These are phyloP conservation scores for Pogonomyrmex californicus DNA, from an alignment of 1,140 invertebrate species.

Conservation along the genomic window DNA sequence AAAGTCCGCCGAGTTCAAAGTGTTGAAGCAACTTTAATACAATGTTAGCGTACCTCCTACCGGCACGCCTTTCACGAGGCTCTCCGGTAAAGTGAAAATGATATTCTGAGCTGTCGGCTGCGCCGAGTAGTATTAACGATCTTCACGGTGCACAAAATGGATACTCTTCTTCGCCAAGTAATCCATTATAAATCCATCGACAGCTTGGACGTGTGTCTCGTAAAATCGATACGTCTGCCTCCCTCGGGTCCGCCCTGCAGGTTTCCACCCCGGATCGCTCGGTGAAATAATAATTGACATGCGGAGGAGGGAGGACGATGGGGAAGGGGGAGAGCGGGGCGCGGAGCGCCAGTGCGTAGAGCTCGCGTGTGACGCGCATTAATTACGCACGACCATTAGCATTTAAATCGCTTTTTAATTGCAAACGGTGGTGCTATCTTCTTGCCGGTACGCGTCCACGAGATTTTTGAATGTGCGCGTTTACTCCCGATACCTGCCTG, in stretches of 20 bases:
- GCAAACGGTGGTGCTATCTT: constrained; percentile 70
- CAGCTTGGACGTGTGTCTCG: constrained; percentile 61
- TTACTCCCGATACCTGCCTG: constrained; percentile 45
- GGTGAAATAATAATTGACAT: constrained; percentile 74
- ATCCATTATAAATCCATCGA: constrained; percentile 74
- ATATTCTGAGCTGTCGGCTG: constrained; percentile 58
- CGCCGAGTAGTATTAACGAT: constrained; percentile 74
- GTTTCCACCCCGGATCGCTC: constrained; percentile 55
- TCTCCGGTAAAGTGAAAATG: constrained; percentile 64
- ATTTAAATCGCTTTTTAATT: constrained; percentile 83
- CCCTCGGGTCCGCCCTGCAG: constrained; percentile 39
- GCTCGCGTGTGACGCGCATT: constrained; percentile 75
- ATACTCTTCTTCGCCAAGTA: constrained; percentile 69
- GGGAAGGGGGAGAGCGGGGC: constrained; percentile 16
- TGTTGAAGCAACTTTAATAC: constrained; percentile 47
- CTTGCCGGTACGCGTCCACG: constrained; percentile 29
- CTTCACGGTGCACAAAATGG: constrained; percentile 46
- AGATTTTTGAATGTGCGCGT: constrained; percentile 38
- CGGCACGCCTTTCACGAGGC: constrained; percentile 51
- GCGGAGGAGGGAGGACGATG: not conserved
- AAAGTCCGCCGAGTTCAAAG: constrained; percentile 43
- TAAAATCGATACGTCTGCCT: constrained; percentile 70
- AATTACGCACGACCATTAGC: constrained; percentile 79
- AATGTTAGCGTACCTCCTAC: constrained; percentile 58
- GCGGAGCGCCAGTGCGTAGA: constrained; percentile 46